Evolutionary conservation across 2,797 vertebrate species (phyloP).

Genomic region (Catharus ustulatus): DNA sequence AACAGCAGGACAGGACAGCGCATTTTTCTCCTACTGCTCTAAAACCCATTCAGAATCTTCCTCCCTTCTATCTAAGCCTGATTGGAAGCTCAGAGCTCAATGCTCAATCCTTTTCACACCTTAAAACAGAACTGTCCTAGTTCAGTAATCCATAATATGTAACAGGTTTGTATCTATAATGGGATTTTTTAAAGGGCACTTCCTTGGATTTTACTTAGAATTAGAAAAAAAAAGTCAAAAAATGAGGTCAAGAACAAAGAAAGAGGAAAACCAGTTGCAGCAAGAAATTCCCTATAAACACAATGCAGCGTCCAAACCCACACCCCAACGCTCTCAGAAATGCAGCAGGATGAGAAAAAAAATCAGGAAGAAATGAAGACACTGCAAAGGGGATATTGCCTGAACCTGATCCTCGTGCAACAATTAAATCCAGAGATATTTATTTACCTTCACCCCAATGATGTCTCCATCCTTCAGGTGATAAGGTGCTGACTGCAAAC

Average conservation of each 20-base stretch:
- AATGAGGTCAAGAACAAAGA: neutral
- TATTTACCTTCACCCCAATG: slow-evolving; percentile 88
- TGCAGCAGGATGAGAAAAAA: neutral
- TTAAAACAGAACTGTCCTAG: neutral
- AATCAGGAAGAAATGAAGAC: neutral
- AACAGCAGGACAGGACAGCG: neutral
- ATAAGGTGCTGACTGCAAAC: slow-evolving; percentile 85
- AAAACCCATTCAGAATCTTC: neutral
- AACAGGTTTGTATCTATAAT: neutral
- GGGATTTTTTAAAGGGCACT: neutral
- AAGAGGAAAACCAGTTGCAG: neutral
- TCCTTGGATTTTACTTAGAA: neutral
- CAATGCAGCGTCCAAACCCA: neutral
- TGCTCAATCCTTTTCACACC: neutral
- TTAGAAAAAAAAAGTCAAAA: neutral
- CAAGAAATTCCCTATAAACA: neutral
- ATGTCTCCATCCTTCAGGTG: slow-evolving; percentile 91
- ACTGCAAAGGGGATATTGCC: neutral
- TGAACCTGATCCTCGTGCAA: neutral
- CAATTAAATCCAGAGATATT: neutral
- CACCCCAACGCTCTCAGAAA: neutral
- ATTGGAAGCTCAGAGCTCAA: neutral
- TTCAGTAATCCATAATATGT: neutral
- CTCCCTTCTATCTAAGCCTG: neutral
- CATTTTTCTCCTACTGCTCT: neutral